phyloP scores from a whole-genome alignment of 2,113 vertebrate species.

The Myrmophylax atrothorax region DNA sequence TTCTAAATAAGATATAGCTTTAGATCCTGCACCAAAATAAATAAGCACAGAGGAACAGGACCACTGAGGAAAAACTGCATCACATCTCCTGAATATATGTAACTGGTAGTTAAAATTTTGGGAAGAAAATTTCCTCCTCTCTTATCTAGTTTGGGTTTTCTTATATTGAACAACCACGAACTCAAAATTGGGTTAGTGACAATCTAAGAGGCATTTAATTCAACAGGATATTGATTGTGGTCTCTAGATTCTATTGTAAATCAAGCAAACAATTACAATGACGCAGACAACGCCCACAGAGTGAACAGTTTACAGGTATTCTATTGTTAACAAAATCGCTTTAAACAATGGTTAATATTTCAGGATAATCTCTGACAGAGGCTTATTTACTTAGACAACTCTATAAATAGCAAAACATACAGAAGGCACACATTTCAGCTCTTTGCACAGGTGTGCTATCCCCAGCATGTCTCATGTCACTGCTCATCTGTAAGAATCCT shows the following conservation, averaged over 20 bases:
- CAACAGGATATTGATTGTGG: neutral
- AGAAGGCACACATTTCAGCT: neutral
- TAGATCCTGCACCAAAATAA: neutral
- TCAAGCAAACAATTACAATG: slow-evolving; percentile 18
- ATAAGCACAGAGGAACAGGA: neutral
- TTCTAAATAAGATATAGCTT: neutral
- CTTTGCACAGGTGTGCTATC: neutral
- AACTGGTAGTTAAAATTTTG: neutral
- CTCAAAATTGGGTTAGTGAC: neutral
- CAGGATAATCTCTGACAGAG: neutral
- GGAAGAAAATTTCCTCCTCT: neutral
- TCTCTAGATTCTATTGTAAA: neutral
- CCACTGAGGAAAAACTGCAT: neutral
- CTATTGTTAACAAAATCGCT: slow-evolving; percentile 22
- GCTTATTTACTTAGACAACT: neutral
- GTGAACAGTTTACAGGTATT: slow-evolving; percentile 6
- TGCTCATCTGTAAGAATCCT: neutral
- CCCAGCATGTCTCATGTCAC: neutral
- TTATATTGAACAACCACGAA: neutral
- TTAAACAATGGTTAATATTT: slow-evolving; percentile 25
- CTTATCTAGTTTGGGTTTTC: neutral
- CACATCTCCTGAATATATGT: neutral
- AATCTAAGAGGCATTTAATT: neutral
- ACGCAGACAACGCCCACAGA: neutral
- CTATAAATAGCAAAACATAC: neutral